A percentile compares a stretch with the other conserved stretches of the same genome.
Evolutionary conservation across 2,888 invertebrate species (phyloP).

Genomic region (Hyposoter dolosus): DNA sequence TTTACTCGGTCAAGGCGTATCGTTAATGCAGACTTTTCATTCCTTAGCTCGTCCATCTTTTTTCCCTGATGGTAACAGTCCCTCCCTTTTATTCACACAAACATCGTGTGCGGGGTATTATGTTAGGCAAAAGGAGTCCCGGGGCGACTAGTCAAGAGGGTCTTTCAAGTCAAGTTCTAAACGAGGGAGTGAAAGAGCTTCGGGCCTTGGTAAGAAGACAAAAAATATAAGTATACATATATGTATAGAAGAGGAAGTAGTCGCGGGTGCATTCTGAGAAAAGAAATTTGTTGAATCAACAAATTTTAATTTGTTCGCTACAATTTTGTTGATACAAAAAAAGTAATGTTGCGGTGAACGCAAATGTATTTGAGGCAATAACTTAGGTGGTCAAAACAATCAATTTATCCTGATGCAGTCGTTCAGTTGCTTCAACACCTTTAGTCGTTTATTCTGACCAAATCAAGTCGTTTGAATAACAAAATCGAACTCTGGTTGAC

Average conservation of each 20-base stretch:
- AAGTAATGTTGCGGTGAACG: too few species aligned
- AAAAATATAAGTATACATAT: constrained; percentile 61
- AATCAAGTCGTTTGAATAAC: too few species aligned
- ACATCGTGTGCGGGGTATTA: constrained; percentile 16
- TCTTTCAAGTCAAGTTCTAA: constrained; percentile 6
- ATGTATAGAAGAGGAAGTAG: constrained; percentile 60
- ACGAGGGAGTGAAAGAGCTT: constrained; percentile 23
- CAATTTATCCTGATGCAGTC: too few species aligned
- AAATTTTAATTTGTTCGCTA: too few species aligned
- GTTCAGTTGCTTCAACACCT: too few species aligned
- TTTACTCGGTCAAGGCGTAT: constrained; percentile 15
- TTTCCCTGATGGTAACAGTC: background rate
- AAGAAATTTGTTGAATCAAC: too few species aligned
- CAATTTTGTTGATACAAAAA: too few species aligned
- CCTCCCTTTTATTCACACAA: constrained; percentile 22
- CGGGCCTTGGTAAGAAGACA: constrained; percentile 34
- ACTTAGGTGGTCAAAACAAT: too few species aligned
- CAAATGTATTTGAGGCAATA: too few species aligned
- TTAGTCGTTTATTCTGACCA: too few species aligned
- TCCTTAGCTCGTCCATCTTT: background rate
- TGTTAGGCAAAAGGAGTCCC: constrained; percentile 48
- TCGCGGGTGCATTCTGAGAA: too few species aligned
- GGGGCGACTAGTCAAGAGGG: constrained; percentile 37
- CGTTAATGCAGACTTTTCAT: constrained; percentile 25
- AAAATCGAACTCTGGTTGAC: too few species aligned